Evolutionary conservation across 2,888 invertebrate genomes (phyloP).

Genomic region (Drosophila sordidula): DNA sequence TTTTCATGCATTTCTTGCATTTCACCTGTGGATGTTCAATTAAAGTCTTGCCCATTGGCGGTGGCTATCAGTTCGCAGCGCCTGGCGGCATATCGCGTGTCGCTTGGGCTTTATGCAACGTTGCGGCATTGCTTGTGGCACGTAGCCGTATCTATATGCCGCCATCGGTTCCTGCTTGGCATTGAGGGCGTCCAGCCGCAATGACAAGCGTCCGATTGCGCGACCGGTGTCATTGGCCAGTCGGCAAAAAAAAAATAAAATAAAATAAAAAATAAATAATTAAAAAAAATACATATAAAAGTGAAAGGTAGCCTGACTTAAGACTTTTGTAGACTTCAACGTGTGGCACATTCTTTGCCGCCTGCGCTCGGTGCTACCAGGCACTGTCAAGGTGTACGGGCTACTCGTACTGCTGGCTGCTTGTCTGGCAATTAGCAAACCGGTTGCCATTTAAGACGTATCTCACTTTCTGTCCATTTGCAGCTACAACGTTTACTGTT

Average conservation of each 20-base stretch:
- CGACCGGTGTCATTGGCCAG: conserved; percentile 76
- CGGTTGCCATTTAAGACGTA: conserved; percentile 52
- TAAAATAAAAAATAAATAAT: not conserved
- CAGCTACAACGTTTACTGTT: conserved; percentile 77
- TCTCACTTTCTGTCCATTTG: conserved; percentile 32
- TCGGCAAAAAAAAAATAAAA: conserved; percentile 28
- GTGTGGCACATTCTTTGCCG: conserved; percentile 49
- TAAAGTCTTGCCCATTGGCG: conserved; percentile 51
- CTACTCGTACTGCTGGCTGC: conserved; percentile 6
- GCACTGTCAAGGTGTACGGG: conserved; percentile 72
- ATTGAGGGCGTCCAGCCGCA: conserved; percentile 65
- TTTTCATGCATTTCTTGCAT: conserved; percentile 59
- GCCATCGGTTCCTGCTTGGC: conserved; percentile 78
- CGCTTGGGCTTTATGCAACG: conserved; percentile 68
- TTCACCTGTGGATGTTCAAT: conserved; percentile 66
- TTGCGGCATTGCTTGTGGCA: conserved; percentile 26
- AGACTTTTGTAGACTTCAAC: conserved; percentile 42
- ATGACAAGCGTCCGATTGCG: conserved; percentile 36
- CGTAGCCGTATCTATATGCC: conserved; percentile 31
- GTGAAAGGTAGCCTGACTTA: conserved; percentile 74
- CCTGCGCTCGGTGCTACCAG: conserved; percentile 7
- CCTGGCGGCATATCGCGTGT: conserved; percentile 61
- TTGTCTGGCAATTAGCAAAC: conserved; percentile 58
- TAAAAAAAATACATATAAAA: conserved; percentile 33
- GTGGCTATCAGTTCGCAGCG: conserved; percentile 12